Evolutionary conservation across 1,140 invertebrate species (phyloP), one percentile per base, ranked within the genome.

Genomic region (Ips typographus): DNA sequence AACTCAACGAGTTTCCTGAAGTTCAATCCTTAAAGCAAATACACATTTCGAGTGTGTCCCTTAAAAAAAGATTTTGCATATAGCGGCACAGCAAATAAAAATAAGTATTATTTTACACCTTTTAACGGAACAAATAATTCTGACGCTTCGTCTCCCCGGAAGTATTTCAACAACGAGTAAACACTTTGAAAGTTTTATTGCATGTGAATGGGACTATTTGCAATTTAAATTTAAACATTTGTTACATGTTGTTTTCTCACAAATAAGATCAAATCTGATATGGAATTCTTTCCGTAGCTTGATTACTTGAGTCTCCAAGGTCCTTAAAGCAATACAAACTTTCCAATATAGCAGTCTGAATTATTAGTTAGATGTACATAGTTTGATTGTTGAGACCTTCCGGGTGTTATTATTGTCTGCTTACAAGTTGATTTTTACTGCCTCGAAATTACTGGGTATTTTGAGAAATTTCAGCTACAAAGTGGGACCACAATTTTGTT

Each of bases 361-460:
- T 55, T 55, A 55, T 55, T 55, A 55, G n/a, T 55, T n/a, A 47
- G n/a, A 47, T 47, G 3, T 49, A 49, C 22, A 49, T 37, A 55
- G n/a, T 55, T n/a, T 36, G 37, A 55, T 37, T 7, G 36, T 55
- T n/a, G 7, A 5, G 37, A 55, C 37, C 37, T 36, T 22, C 8
- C 8, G 52, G 37, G 36, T 36, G 37, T n/a, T 55, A 55, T 37
- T 55, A 55, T n/a, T n/a, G 36, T 37, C 52, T 55, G 5, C 37
- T 4, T 38, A 36, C 52, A 55, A 55, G 37, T 55, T 37, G 37
- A 36, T 8, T 55, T 55, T 55, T 55, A 55, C n/a, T n/a, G 52
- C 5, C 22, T 22, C 22, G 22, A 22, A 22, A 22, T 22, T 22
- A 22, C 44, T 49, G 44, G 3, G 44, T 1, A 49, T 49, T 49